Conservation (phyloP, 2,888 invertebrate species). For the Autographa gamma region DNA sequence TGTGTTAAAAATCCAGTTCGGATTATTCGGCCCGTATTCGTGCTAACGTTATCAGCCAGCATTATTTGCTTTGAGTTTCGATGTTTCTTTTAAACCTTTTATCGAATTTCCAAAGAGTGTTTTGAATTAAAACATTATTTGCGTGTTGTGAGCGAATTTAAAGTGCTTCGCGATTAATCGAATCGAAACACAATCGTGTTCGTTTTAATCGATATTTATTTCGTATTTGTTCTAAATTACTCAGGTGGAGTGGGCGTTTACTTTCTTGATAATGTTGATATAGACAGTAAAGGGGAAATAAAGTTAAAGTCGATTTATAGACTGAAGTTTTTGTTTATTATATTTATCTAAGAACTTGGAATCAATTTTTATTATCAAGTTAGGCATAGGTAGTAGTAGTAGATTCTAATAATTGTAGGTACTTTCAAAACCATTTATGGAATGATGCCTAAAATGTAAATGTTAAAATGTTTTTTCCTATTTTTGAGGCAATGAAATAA, state of each 20-base stretch:
- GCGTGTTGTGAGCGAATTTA: slow-evolving; percentile 79
- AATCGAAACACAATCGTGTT: slow-evolving; percentile 58
- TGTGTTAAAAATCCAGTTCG: slow-evolving; percentile 45
- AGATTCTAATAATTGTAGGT: no score
- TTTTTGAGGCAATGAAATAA: neutral
- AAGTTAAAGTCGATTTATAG: neutral
- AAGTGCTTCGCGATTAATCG: slow-evolving; percentile 79
- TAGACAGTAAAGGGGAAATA: neutral
- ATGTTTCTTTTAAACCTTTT: slow-evolving; percentile 81
- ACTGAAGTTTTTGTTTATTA: neutral
- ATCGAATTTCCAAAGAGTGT: slow-evolving; percentile 79
- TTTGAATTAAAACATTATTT: slow-evolving; percentile 84
- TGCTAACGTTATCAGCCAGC: slow-evolving; percentile 80
- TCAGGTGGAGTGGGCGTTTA: neutral
- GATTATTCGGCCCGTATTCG: slow-evolving; percentile 64
- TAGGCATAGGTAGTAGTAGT: no score
- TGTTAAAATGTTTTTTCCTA: neutral
- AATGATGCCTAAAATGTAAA: no score
- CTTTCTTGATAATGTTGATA: neutral
- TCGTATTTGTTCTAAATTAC: slow-evolving; percentile 45
- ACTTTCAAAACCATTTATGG: no score
- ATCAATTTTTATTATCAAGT: no score
- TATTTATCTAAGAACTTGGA: neutral
- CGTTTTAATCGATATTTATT: slow-evolving; percentile 59
- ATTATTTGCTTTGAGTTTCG: slow-evolving; percentile 81